phyloP scores from a whole-genome alignment of 2,888 invertebrate species.

The Lycocerus yunnanus region DNA sequence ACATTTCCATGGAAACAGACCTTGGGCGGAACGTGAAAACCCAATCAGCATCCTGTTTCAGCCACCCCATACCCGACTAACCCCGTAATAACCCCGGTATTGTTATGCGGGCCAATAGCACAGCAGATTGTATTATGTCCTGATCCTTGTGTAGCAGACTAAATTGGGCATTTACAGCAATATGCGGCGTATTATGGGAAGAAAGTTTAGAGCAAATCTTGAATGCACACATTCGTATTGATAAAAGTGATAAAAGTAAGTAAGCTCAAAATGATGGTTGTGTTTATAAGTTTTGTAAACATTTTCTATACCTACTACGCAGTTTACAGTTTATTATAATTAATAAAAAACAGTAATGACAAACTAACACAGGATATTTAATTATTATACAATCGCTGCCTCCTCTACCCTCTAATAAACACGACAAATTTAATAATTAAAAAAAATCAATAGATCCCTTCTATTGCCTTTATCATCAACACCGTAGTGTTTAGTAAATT shows the following conservation, averaged over 20 bases:
- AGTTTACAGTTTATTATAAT: neutral
- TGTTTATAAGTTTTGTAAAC: neutral
- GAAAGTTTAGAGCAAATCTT: conserved; percentile 38
- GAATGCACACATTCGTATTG: neutral
- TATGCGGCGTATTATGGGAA: conserved; percentile 53
- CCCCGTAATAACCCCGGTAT: conserved; percentile 34
- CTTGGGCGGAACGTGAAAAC: conserved; percentile 26
- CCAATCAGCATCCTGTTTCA: conserved; percentile 29
- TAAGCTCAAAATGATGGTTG: neutral
- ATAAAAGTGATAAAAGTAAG: neutral
- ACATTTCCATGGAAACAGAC: conserved; percentile 32
- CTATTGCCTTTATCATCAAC: neutral
- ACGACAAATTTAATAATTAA: neutral
- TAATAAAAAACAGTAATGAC: neutral
- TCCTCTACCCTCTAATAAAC: neutral
- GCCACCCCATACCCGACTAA: conserved; percentile 27
- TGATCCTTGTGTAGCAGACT: conserved; percentile 34
- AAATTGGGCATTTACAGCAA: conserved; percentile 41
- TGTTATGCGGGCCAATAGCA: conserved; percentile 34
- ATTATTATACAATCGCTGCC: neutral
- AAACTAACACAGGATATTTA: neutral
- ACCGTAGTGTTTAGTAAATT: neutral
- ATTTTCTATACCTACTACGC: neutral
- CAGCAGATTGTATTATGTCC: conserved; percentile 33
- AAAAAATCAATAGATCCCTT: neutral